Evolutionary conservation across 2,888 invertebrate species (phyloP), one percentile per base, ranked within the genome.

Genomic region (Polyommatus icarus): DNA sequence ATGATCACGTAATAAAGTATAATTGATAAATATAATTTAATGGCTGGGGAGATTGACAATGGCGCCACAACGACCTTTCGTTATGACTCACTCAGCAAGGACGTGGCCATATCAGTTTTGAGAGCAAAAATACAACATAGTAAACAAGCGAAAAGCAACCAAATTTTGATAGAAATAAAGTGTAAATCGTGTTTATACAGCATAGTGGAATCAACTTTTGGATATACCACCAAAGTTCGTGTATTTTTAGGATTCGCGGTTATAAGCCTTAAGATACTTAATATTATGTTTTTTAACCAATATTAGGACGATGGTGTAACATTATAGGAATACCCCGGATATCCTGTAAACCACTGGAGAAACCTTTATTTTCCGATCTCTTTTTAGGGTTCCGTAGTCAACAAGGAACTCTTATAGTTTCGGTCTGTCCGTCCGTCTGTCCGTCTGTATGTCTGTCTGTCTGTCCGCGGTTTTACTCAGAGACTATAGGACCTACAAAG

Each of bases 31-130:
- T 67, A 32, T 67, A 29, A 67, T 67, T 32, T 67, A 67, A 67
- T 67, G 29, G 29, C 18, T 61, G 59, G 8, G n/a, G 29, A 12
- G 29, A 67, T 67, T 67, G 67, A 67, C 67, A 67, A 67, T 32
- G 29, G 67, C 67, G 67, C 67, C 67, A 40, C n/a, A 20, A 20
- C 71, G 77, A 71, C 77, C 77, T 77, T 71, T 77, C 71, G 20
- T 54, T 29, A 54, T 77, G 77, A 77, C 29, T 77, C 77, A 77
- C 50, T 36, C 71, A 54, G 50, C 77, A 77, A 77, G 77, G 77
- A 77, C 77, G 77, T 72, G 10, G 8, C 72, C 72, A 72, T 72
- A 72, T 72, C 72, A 40, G 72, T 72, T 67, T 67, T 15, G 40
- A n/a, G 72, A 40, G 72, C 72, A 40, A 72, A 72, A 72, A 72